These are phyloP conservation scores for Apodemus agrarius DNA, from an alignment of 2,797 vertebrate genomes.

Conservation along the genomic window DNA sequence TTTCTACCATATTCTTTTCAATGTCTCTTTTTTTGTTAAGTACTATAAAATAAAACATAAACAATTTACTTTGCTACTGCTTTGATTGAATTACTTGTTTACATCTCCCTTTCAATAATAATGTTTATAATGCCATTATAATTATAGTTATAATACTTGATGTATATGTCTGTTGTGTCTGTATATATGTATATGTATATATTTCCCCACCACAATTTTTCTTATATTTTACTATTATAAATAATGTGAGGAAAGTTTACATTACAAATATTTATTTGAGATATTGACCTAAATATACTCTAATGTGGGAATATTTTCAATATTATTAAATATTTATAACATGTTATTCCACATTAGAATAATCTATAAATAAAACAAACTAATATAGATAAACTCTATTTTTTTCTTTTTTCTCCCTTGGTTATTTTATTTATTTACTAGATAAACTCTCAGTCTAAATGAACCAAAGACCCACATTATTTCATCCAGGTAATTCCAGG, in stretches of 20 bases:
- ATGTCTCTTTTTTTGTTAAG: background rate
- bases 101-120: background rate
- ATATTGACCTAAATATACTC: background rate
- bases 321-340: background rate
- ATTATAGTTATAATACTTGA: background rate
- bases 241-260: conserved; percentile 28
- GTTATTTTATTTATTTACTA: background rate
- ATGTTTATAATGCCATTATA: background rate
- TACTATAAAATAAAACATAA: background rate
- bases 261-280: background rate
- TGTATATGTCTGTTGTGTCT: background rate
- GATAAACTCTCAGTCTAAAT: background rate
- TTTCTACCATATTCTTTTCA: conserved; percentile 39
- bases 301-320: background rate
- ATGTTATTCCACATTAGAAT: background rate
- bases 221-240: conserved; percentile 27
- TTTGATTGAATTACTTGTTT: background rate
- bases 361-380: background rate
- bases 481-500: conserved; percentile 9
- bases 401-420: background rate
- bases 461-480: background rate
- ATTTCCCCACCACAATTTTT: background rate
- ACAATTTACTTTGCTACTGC: background rate
- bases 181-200: background rate
- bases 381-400: background rate